Base-by-base conservation (phyloP, 2,797 vertebrate species). In the Hoplostethus mediterraneus region DNA sequence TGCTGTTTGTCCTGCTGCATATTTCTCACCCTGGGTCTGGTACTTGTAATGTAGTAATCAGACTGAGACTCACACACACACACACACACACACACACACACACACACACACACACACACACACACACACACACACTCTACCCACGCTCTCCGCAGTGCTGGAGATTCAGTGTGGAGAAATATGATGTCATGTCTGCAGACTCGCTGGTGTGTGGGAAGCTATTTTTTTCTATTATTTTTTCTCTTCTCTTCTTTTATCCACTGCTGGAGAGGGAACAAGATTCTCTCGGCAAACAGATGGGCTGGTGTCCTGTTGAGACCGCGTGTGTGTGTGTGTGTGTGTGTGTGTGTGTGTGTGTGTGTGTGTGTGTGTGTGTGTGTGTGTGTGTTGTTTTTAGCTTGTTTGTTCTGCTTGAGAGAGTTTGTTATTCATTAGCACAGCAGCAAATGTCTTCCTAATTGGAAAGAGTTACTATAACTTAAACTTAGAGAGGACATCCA, bases 161-260 rank as follows among this genome's bases (percentile, higher is more conserved):
- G 48, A n/a, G 67, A 81, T 75, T 69, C 59, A 5, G 82, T 73
- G 67, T 70, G 63, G 68, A 79, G 80, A 82, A 79, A 70, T 78
- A 91, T 91, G 90, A 92, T 91, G 90, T 91, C 84, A 91, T 90
- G 87, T 93, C 89, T 92, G 82, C 49, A 60, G 67, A 62, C 77
- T 85, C 75, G 63, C 65, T 25, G 14, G 63, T 83, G 65, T 82
- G 87, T 77, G 77, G 71, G 72, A 56, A 55, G 61, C 60, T 25
- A 54, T 76, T 60, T 42, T 10, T 44, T 13, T 14, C 13, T 36
- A 28, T 57, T n/a, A n/a, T 21, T 21, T 21, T 6, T 36, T 58
- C 17, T 31, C 79, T 63, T 45, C 67, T 77, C 67, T 64, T 49
- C 68, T 79, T 84, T 77, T 71, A 79, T 79, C 58, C 68, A 61